These are phyloP conservation scores for Morone chrysops DNA, from an alignment of 2,113 vertebrate species.

Conservation along the genomic window DNA sequence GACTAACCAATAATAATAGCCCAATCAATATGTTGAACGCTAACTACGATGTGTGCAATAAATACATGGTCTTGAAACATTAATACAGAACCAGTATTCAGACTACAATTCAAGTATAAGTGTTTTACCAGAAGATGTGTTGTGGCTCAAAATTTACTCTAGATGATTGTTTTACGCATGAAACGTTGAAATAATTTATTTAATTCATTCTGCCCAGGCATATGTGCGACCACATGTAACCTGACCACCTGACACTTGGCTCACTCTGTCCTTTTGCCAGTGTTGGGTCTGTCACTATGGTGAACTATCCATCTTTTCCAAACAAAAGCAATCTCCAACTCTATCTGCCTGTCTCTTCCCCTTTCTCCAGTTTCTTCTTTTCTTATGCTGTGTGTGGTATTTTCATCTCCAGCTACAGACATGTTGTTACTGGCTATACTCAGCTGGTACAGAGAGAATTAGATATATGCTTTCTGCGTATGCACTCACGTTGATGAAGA, in stretches of 20 bases:
- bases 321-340: constrained; percentile 39
- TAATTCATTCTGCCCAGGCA: background rate
- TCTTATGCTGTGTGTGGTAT: constrained; percentile 1
- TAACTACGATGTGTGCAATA: background rate
- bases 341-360: background rate
- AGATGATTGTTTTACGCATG: background rate
- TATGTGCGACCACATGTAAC: constrained; percentile 27
- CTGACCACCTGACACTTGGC: constrained; percentile 28
- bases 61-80: background rate
- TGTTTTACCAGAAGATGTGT: background rate
- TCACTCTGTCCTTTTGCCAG: constrained; percentile 32
- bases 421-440: constrained; percentile 11
- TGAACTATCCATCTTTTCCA: constrained; percentile 37
- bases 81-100: background rate
- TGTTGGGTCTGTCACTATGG: constrained; percentile 49
- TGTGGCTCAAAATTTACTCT: background rate
- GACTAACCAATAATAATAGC: background rate
- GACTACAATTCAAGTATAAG: background rate
- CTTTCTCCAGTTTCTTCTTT: background rate
- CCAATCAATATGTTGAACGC: background rate
- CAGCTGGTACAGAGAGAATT: background rate
- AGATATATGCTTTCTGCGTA: constrained; percentile 1
- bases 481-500: constrained; percentile 21
- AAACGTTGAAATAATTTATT: constrained; percentile 3
- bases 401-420: constrained; percentile 14